A percentile compares a stretch with the other conserved stretches of the same genome.
phyloP scores from a whole-genome alignment of 23 tunicate species.

The Styela plicata region DNA sequence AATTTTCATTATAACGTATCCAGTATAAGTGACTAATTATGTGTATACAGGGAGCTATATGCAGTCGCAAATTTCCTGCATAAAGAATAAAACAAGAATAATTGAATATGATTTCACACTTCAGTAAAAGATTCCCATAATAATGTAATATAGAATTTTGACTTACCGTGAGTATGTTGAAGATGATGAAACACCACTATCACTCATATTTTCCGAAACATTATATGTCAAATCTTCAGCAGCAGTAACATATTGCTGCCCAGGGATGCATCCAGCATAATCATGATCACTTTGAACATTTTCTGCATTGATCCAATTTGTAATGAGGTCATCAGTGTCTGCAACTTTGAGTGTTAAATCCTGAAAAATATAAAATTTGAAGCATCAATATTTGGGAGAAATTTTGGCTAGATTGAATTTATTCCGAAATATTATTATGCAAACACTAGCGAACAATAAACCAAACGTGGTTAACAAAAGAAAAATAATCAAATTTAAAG shows the following conservation, averaged over 20 bases:
- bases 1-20: too few relatives aligned
- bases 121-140: not conserved
- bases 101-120: too few relatives aligned
- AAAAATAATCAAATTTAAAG: not conserved
- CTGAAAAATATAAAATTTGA: too few relatives aligned
- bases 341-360: slow-evolving; percentile 10
- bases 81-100: too few relatives aligned
- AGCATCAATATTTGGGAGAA: too few relatives aligned
- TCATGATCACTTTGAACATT: slow-evolving; percentile 49
- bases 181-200: slow-evolving; percentile 71
- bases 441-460: too few relatives aligned
- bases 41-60: too few relatives aligned
- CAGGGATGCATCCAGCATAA: slow-evolving; percentile 27
- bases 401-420: too few relatives aligned
- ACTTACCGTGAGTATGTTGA: slow-evolving; percentile 34
- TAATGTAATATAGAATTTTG: not conserved
- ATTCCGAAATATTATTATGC: too few relatives aligned
- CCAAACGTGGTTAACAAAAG: too few relatives aligned
- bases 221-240: not conserved
- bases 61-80: too few relatives aligned
- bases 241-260: not conserved
- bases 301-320: slow-evolving; percentile 4
- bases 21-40: too few relatives aligned
- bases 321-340: not conserved
- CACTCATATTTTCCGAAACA: slow-evolving; percentile 42